phyloP scores from a whole-genome alignment of 2,113 vertebrate species.

The Nerophis lumbriciformis region DNA sequence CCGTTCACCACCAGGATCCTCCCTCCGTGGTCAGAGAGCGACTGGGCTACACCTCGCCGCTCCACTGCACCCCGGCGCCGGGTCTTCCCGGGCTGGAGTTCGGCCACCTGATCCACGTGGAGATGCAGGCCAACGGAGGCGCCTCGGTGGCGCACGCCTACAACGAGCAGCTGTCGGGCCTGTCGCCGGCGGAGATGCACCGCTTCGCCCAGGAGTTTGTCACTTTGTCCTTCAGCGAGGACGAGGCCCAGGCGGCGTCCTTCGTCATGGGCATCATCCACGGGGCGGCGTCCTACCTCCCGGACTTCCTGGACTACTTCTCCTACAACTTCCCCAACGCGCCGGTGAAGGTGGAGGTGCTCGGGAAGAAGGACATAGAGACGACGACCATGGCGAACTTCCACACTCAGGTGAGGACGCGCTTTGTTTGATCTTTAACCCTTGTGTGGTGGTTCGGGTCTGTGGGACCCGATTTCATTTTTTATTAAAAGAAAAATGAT shows the following conservation, averaged over 20 bases:
- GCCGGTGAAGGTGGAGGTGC: constrained; percentile 98
- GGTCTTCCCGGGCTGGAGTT: constrained; percentile 55
- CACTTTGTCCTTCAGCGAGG: constrained; percentile 88
- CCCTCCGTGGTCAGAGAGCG: constrained; percentile 45
- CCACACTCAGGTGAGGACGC: constrained; percentile 87
- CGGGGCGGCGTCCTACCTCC: constrained; percentile 94
- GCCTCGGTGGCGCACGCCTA: constrained; percentile 62
- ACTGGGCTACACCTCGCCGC: constrained; percentile 51
- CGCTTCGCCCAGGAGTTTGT: constrained; percentile 81
- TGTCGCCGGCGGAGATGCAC: constrained; percentile 59
- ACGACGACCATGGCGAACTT: constrained; percentile 98
- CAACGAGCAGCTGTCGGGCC: constrained; percentile 51
- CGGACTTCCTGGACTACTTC: constrained; percentile 99
- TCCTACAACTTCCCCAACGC: constrained; percentile 95
- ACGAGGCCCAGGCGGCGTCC: constrained; percentile 80
- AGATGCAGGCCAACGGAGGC: constrained; percentile 66
- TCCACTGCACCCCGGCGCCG: constrained; percentile 35
- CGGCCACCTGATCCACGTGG: constrained; percentile 55
- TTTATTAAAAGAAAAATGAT: no score
- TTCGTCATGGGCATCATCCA: constrained; percentile 98
- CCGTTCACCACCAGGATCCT: constrained; percentile 40
- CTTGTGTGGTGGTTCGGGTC: no score
- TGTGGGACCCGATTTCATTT: no score
- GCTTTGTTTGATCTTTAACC: no score
- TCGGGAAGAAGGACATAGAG: constrained; percentile 99